Conservation (phyloP, 1,140 invertebrate species). For the Philopotamus ludificatus region DNA sequence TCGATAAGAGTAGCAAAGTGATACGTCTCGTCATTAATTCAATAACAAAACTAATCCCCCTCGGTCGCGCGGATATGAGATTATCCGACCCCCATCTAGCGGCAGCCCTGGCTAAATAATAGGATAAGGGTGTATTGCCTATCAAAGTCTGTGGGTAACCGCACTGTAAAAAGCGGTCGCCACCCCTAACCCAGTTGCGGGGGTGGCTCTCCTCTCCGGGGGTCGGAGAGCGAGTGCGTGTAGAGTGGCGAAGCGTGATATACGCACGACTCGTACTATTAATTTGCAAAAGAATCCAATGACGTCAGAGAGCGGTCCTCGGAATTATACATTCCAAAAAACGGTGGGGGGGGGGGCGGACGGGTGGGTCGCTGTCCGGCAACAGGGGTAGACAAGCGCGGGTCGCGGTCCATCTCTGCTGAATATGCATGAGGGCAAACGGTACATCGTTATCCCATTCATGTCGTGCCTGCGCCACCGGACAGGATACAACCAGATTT, state of each 20-base stretch:
- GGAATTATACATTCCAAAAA: too few species aligned
- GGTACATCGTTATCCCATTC: conserved; percentile 29
- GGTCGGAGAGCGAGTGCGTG: background rate
- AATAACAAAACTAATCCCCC: conserved; percentile 34
- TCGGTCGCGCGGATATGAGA: conserved; percentile 21
- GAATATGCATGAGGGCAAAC: conserved; percentile 33
- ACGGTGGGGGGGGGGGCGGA: too few species aligned
- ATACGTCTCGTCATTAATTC: conserved; percentile 31
- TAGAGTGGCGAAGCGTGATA: background rate
- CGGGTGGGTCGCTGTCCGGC: conserved; percentile 1
- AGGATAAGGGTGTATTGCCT: conserved; percentile 33
- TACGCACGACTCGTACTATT: too few species aligned
- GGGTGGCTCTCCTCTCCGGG: background rate
- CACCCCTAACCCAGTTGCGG: conserved; percentile 10
- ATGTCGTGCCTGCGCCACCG: conserved; percentile 17
- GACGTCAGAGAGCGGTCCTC: too few species aligned
- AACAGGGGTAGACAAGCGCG: conserved; percentile 10
- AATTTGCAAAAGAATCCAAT: too few species aligned
- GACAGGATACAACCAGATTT: conserved; percentile 20
- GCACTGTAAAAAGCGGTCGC: conserved; percentile 25
- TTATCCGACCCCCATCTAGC: conserved; percentile 15
- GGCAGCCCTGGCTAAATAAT: conserved; percentile 24
- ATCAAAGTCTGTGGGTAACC: conserved; percentile 21
- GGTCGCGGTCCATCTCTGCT: conserved; percentile 19
- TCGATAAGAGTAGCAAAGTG: conserved; percentile 17